A percentile compares a stretch with the other conserved stretches of the same genome.
These are phyloP conservation scores for Steinernema hermaphroditum DNA, from an alignment of 2,888 invertebrate genomes.

Conservation along the genomic window DNA sequence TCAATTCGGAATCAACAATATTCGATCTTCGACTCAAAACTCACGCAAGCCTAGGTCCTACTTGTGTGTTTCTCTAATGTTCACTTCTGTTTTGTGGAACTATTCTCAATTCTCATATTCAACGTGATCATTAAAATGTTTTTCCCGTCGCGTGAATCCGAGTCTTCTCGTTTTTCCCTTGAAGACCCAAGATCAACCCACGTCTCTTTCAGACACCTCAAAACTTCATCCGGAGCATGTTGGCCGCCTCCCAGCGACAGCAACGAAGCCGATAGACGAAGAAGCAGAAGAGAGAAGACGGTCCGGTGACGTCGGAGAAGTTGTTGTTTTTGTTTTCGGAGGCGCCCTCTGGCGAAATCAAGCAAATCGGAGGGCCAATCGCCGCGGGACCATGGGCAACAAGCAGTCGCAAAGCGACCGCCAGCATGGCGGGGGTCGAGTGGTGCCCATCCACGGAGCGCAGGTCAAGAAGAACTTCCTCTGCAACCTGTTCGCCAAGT, in stretches of 20 bases:
- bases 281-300: background rate
- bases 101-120: no score
- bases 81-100: no score
- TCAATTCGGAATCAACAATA: no score
- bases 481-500: conserved; percentile 56
- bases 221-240: background rate
- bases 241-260: background rate
- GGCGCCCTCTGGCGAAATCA: background rate
- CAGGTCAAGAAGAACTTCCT: conserved; percentile 42
- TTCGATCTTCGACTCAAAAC: no score
- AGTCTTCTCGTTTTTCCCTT: no score
- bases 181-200: no score
- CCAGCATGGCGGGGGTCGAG: conserved; percentile 30
- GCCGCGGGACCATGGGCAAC: conserved; percentile 36
- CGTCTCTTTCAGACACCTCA: background rate
- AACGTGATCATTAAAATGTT: no score
- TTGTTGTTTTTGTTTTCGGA: conserved; percentile 18
- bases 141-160: no score
- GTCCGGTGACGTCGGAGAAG: background rate
- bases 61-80: no score
- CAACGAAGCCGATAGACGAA: background rate
- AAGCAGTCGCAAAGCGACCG: conserved; percentile 35
- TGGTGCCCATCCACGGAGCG: conserved; percentile 35
- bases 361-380: background rate
- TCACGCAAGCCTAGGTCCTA: no score